phyloP scores from a whole-genome alignment of 2,113 vertebrate species.

The Heterotis niloticus region DNA sequence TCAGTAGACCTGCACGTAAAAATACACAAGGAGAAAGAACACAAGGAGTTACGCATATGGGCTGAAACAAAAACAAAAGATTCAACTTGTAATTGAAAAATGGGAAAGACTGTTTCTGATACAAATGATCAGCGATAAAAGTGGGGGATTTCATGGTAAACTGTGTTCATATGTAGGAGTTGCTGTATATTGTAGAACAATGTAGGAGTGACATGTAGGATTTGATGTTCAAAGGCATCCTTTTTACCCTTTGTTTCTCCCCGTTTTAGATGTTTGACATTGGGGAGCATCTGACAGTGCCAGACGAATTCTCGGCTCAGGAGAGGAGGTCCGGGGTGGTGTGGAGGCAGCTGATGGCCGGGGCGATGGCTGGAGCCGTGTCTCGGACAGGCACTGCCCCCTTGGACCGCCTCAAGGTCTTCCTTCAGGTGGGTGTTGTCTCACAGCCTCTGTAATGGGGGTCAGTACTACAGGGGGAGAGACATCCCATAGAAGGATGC shows the following conservation, averaged over 20 bases:
- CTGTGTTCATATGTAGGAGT: too few relatives aligned
- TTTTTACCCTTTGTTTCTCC: not conserved
- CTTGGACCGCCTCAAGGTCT: conserved; percentile 85
- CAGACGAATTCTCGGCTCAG: conserved; percentile 85
- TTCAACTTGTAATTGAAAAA: not conserved
- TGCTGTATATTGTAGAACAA: not conserved
- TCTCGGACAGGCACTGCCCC: conserved; percentile 90
- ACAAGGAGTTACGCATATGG: not conserved
- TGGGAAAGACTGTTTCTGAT: not conserved
- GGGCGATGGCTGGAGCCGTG: conserved; percentile 81
- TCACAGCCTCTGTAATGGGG: not conserved
- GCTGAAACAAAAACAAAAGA: not conserved
- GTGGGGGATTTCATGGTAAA: not conserved
- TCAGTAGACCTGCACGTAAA: not conserved
- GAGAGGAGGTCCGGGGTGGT: conserved; percentile 80
- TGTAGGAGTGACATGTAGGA: not conserved
- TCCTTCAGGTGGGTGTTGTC: conserved; percentile 75
- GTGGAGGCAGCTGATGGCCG: conserved; percentile 85
- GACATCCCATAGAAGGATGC: too few relatives aligned
- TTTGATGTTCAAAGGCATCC: not conserved
- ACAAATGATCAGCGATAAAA: not conserved
- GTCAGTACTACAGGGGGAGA: too few relatives aligned
- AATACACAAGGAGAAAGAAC: not conserved
- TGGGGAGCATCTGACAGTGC: conserved; percentile 83
- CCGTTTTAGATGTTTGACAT: conserved; percentile 79